phyloP scores from a whole-genome alignment of 92 coral and sea anemone genomes.

The Galaxea fascicularis region DNA sequence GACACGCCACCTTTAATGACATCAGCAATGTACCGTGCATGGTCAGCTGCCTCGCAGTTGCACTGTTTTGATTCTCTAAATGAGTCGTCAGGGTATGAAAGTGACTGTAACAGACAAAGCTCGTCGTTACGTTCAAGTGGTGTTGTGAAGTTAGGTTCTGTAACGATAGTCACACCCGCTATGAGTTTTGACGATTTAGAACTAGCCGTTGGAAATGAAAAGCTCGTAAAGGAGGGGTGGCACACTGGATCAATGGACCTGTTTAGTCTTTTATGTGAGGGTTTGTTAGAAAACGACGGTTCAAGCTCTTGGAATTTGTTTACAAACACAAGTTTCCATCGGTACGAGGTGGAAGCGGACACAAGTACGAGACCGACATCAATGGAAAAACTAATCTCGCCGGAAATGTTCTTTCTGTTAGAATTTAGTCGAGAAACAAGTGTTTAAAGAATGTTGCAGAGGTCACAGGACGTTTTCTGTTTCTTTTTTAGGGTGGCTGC shows the following conservation, averaged over 20 bases:
- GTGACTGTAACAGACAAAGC: slow-evolving; percentile 21
- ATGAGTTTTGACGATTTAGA: slow-evolving; percentile 35
- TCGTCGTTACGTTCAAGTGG: neutral
- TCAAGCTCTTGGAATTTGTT: neutral
- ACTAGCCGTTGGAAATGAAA: slow-evolving; percentile 3
- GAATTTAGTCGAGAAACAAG: slow-evolving; percentile 27
- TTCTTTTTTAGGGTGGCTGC: no score
- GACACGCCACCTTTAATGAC: slow-evolving; percentile 27
- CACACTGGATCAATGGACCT: slow-evolving; percentile 2
- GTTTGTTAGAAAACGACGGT: slow-evolving; percentile 3
- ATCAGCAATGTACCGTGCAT: slow-evolving; percentile 37
- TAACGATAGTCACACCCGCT: slow-evolving; percentile 26
- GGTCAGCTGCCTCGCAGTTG: slow-evolving; percentile 40
- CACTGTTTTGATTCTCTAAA: slow-evolving; percentile 32
- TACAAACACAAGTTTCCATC: neutral
- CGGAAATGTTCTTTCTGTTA: neutral
- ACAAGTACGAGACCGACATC: neutral
- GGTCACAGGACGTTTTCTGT: no score
- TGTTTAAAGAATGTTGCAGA: neutral
- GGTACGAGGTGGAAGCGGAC: neutral
- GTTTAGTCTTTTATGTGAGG: slow-evolving; percentile 27
- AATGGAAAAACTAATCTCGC: neutral
- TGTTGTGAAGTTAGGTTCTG: neutral
- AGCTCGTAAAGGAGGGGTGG: neutral
- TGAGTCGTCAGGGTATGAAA: slow-evolving; percentile 36